A percentile compares a stretch with the other conserved stretches of the same genome.
Conservation (phyloP, 2,888 invertebrate species). For the Ormyrus labotus region DNA sequence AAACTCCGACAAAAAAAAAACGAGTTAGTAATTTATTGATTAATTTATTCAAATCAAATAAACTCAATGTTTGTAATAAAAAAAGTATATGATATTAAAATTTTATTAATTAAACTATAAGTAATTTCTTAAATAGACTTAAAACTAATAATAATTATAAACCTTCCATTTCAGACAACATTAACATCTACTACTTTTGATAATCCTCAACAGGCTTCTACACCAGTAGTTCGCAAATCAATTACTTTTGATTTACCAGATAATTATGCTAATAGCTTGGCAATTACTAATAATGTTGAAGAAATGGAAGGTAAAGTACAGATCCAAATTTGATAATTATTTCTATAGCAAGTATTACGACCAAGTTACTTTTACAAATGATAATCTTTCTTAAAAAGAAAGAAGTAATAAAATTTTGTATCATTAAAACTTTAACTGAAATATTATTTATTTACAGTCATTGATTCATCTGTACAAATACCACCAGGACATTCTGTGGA, state of each 20-base stretch:
- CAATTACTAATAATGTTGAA: too few relatives aligned
- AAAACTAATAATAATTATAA: background rate
- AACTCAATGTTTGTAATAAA: background rate
- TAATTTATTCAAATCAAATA: background rate
- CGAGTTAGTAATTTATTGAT: constrained; percentile 9
- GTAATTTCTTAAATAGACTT: background rate
- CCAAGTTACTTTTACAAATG: background rate
- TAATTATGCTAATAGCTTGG: too few relatives aligned
- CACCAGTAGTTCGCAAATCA: too few relatives aligned
- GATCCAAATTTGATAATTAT: constrained; percentile 8
- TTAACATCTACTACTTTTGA: background rate
- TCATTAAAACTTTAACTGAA: background rate
- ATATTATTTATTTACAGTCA: background rate
- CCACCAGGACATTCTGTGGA: too few relatives aligned
- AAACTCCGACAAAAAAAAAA: constrained; percentile 17
- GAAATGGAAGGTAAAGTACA: background rate
- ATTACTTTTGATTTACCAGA: too few relatives aligned
- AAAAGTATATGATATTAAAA: background rate
- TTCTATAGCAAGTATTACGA: background rate
- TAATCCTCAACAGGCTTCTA: too few relatives aligned
- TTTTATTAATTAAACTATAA: background rate
- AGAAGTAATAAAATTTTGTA: background rate
- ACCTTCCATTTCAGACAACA: background rate
- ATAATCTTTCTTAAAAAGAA: background rate
- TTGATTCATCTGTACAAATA: background rate